Evolutionary conservation across 2,113 vertebrate genomes (phyloP).

Genomic region (Eulacestoma nigropectus): DNA sequence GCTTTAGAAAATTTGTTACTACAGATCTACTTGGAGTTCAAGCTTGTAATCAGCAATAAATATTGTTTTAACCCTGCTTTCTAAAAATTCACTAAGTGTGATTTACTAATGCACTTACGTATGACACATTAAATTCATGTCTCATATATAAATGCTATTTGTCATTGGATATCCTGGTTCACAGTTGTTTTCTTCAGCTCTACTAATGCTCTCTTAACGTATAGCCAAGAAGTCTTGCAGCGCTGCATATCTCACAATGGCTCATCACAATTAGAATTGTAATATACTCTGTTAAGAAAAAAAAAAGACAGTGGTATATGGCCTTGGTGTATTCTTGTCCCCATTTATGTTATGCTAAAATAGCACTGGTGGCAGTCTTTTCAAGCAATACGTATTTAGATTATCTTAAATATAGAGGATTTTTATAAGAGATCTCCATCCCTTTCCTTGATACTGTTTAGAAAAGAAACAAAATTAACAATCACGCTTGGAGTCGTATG

Average conservation of each 20-base stretch:
- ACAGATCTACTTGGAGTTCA: background rate
- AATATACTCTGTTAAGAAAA: background rate
- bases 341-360: background rate
- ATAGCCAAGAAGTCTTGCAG: background rate
- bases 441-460: background rate
- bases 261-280: background rate
- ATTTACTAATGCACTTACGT: background rate
- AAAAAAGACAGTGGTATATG: background rate
- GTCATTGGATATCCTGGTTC: background rate
- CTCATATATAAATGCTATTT: background rate
- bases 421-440: background rate
- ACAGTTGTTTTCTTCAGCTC: background rate
- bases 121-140: background rate
- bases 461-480: background rate
- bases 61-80: background rate
- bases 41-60: background rate
- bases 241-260: background rate
- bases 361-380: background rate
- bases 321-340: background rate
- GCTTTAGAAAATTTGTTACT: background rate
- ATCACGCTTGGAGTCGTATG: background rate
- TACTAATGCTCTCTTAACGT: background rate
- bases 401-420: background rate
- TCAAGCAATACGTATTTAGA: background rate
- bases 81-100: background rate